Evolutionary conservation across 2,113 vertebrate species (phyloP), one percentile per base, ranked within the genome.

Genomic region (Trematocara nigrifrons): DNA sequence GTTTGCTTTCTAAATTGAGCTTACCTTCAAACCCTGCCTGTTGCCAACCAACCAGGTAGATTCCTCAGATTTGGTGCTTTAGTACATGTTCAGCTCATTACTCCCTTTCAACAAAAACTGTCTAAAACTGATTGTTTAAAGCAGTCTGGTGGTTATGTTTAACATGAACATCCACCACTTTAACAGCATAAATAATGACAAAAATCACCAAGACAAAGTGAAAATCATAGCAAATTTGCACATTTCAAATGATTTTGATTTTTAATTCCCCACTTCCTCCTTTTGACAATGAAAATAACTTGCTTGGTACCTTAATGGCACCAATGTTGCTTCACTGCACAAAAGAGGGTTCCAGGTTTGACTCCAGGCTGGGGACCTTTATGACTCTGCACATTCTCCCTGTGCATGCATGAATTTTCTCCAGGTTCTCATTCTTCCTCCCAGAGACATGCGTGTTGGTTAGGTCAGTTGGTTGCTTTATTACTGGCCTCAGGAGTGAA

Each of bases 401-500:
- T 40, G 61, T 20, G 35, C 4, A 20, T 66, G 61, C 61, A 3
- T 66, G 61, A 0, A 40, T 66, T 66, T 20, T 40, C 6, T 66
- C 35, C 61, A 66, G 61, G 61, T 66, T 40, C 33, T 66, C 6
- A 5, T 38, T 38, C 61, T 40, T 66, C 6, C 1, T 66, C 35
- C 10, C 4, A 20, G 35, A 66, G 61, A 20, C 61, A 13, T 40
- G 10, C 0, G 3, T 66, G 2, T 40, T 20, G 10, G 35, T 40
- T 66, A 66, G 33, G 10, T 66, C 35, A 66, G 35, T 40, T 66
- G 33, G 10, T 2, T 66, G 18, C 10, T 66, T 40, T 38, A 38
- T 12, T 12, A 66, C 33, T 66, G 33, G 15, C 3, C 57, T 33
- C 18, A 33, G 5, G 18, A 38, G 33, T 66, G 61, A 66, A 66